phyloP scores from a whole-genome alignment of 64 coral and sea anemone species.

The Exaiptasia diaphana region DNA sequence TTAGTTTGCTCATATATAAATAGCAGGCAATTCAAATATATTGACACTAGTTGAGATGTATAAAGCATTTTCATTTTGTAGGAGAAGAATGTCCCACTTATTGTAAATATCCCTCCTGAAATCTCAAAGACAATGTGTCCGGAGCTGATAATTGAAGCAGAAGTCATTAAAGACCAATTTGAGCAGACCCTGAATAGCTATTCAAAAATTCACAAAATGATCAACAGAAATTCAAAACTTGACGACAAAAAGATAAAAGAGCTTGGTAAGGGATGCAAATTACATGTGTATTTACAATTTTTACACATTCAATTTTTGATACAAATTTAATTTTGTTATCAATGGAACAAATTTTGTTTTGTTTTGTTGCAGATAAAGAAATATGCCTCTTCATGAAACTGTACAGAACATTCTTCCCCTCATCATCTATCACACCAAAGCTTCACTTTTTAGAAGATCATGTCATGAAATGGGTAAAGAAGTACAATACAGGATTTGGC shows the following conservation, averaged over 20 bases:
- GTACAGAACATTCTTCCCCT: not conserved
- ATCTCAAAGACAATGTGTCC: not conserved
- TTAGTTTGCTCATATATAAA: no score
- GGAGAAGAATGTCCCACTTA: not conserved
- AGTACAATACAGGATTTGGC: not conserved
- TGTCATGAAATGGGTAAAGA: not conserved
- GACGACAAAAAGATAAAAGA: not conserved
- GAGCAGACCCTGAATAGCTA: not conserved
- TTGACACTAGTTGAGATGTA: no score
- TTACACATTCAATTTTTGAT: no score
- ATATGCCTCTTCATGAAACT: conserved; percentile 8
- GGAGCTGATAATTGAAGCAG: not conserved
- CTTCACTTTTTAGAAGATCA: conserved; percentile 5
- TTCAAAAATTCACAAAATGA: not conserved
- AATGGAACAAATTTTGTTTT: no score
- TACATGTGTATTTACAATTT: no score
- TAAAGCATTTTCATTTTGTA: not conserved
- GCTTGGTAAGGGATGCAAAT: not conserved
- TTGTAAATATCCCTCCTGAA: not conserved
- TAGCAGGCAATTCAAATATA: no score
- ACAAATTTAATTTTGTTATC: no score
- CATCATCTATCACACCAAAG: not conserved
- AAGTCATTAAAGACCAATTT: not conserved
- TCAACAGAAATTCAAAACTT: not conserved
- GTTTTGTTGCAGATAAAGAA: not conserved